Base-by-base conservation (phyloP, 2,113 vertebrate genomes). In the Cariama cristata region DNA sequence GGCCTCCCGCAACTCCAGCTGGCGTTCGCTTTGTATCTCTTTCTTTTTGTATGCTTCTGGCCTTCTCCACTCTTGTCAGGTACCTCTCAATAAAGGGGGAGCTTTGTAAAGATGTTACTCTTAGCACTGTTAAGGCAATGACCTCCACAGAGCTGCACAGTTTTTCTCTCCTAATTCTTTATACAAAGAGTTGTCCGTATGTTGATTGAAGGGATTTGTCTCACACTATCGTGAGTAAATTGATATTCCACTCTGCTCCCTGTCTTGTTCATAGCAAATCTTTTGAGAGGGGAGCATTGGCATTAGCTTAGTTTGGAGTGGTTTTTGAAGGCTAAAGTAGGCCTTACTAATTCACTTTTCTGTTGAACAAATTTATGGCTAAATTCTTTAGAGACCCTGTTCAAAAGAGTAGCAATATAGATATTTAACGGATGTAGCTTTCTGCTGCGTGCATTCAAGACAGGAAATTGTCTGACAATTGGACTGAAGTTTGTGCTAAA, bases 1-100 rank as follows among this genome's bases (percentile, higher is more conserved):
- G 99, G 9, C 99, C 99, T 24, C 99, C 99, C 0, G 99, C 99
- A 1, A 99, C 99, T 13, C 99, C 99, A 6, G 99, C 99, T 4
- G 99, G 99, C 0, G 99, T 99, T 77, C 99, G 99, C 95, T 99
- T 99, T 33, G 99, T 99, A 23, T 99, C 99, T 0, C 98, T 99
- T 53, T 99, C 99, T 42, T 99, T 99, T 93, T 99, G 99, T 97
- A 99, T 99, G 98, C 98, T 99, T 12, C 98, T 99, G 96, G 99
- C 99, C 79, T 99, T 99, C 97, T 99, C 99, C 53, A 99, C 99
- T 1, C 98, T 99, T 24, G 99, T 99, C 98, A 99, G 99, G 99
- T 99, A 98, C 53, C 26, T 79, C 38, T 44, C 28, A 5, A 0
- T 7, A 1, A 28, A 83, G 50, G 6, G 47, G 24, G 5, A 62